A percentile compares a stretch with the other conserved stretches of the same genome.
Evolutionary conservation across 2,888 invertebrate species (phyloP).

Genomic region (Ectemnius lituratus): DNA sequence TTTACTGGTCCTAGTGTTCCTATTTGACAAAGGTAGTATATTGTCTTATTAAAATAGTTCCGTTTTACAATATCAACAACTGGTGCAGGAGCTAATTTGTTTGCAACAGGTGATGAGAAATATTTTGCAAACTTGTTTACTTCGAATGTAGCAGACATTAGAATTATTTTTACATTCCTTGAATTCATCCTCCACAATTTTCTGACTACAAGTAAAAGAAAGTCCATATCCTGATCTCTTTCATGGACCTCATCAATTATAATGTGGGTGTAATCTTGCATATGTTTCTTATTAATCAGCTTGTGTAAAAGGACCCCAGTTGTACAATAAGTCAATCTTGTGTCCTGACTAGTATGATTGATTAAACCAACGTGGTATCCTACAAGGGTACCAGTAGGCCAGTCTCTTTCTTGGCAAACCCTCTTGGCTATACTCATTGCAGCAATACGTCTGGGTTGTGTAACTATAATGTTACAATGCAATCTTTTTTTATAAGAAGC

Average conservation of each 20-base stretch:
- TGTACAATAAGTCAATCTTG: constrained; percentile 86
- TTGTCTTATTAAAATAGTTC: constrained; percentile 80
- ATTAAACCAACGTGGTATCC: constrained; percentile 93
- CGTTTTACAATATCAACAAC: constrained; percentile 80
- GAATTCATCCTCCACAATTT: constrained; percentile 86
- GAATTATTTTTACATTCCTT: constrained; percentile 83
- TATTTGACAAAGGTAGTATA: constrained; percentile 82
- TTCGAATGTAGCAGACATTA: constrained; percentile 97
- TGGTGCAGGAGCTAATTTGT: constrained; percentile 79
- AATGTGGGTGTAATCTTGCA: constrained; percentile 91
- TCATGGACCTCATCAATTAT: constrained; percentile 89
- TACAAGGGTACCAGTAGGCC: constrained; percentile 90
- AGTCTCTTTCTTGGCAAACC: constrained; percentile 90
- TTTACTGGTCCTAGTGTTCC: constrained; percentile 65
- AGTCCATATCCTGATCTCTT: constrained; percentile 94
- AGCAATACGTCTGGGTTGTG: constrained; percentile 96
- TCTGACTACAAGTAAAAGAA: constrained; percentile 89
- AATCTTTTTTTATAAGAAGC: constrained; percentile 82
- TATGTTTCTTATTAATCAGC: constrained; percentile 83
- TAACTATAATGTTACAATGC: constrained; percentile 93
- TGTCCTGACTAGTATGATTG: constrained; percentile 82
- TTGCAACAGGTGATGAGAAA: constrained; percentile 79
- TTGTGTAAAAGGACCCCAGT: constrained; percentile 84
- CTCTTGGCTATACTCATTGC: constrained; percentile 93
- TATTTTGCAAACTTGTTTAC: constrained; percentile 77